phyloP scores from a whole-genome alignment of 2,113 vertebrate genomes.

The Tenrec ecaudatus region DNA sequence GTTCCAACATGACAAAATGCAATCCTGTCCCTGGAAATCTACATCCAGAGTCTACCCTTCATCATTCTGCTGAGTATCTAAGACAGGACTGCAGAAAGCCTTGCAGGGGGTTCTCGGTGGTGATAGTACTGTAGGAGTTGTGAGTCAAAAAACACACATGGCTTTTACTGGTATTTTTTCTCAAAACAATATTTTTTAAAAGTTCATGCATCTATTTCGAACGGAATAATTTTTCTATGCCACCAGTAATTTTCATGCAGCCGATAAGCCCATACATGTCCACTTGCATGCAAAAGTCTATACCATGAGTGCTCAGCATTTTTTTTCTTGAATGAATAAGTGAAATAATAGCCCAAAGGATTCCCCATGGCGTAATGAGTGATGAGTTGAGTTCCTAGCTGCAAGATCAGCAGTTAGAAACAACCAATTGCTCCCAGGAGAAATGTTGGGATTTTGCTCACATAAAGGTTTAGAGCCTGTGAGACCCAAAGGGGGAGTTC shows the following conservation, averaged over 20 bases:
- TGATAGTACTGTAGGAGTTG: fast-evolving
- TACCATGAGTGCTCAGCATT: neutral
- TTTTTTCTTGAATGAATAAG: neutral
- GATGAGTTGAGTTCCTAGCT: neutral
- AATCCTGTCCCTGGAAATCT: neutral
- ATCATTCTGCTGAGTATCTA: neutral
- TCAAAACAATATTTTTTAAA: neutral
- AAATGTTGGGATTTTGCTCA: no score
- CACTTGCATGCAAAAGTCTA: neutral
- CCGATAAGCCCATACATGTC: neutral
- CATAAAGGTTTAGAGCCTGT: no score
- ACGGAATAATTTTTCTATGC: neutral
- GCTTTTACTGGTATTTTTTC: neutral
- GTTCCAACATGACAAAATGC: no score
- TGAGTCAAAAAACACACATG: neutral
- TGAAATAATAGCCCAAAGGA: no score
- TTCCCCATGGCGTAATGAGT: no score
- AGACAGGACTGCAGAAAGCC: neutral
- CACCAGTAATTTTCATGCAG: neutral
- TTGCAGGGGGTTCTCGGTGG: neutral
- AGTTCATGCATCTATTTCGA: neutral
- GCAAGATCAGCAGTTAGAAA: no score
- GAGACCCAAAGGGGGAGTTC: no score
- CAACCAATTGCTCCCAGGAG: neutral
- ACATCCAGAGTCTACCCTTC: neutral